phyloP scores from a whole-genome alignment of 2,797 vertebrate species.

The Poeciliopsis turneri region DNA sequence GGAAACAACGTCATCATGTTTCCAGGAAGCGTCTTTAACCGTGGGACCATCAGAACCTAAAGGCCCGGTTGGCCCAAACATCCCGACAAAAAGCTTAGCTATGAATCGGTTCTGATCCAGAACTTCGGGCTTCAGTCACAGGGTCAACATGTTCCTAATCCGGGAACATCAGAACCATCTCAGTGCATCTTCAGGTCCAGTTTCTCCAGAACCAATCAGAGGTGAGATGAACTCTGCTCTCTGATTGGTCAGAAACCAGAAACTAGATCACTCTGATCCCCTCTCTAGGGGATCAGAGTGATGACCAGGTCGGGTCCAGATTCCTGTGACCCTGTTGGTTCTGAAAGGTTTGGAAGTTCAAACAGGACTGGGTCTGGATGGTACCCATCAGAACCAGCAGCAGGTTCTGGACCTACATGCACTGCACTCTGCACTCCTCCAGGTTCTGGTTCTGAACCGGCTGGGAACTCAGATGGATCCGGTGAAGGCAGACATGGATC shows the following conservation, averaged over 20 bases:
- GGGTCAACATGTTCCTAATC: neutral
- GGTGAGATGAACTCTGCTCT: neutral
- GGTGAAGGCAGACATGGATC: constrained; percentile 79
- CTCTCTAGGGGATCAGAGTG: neutral
- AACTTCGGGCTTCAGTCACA: neutral
- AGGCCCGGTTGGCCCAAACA: neutral
- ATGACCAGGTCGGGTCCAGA: neutral
- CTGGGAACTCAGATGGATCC: constrained; percentile 72
- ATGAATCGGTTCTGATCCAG: neutral
- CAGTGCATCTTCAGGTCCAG: neutral
- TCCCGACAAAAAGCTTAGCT: neutral
- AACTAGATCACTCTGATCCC: neutral
- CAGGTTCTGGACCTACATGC: neutral
- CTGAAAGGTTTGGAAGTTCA: neutral
- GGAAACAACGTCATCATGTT: constrained; percentile 49
- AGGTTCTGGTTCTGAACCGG: constrained; percentile 25
- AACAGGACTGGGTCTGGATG: neutral
- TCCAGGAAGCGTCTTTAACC: constrained; percentile 37
- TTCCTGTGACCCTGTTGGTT: neutral
- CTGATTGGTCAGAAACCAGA: neutral
- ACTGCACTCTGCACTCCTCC: constrained; percentile 22
- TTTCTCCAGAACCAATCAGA: neutral
- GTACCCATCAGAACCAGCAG: neutral
- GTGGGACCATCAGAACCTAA: constrained; percentile 26
- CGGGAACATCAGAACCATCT: neutral